These are phyloP conservation scores for Mylabris phalerata DNA, from an alignment of 1,140 invertebrate species.

Conservation along the genomic window DNA sequence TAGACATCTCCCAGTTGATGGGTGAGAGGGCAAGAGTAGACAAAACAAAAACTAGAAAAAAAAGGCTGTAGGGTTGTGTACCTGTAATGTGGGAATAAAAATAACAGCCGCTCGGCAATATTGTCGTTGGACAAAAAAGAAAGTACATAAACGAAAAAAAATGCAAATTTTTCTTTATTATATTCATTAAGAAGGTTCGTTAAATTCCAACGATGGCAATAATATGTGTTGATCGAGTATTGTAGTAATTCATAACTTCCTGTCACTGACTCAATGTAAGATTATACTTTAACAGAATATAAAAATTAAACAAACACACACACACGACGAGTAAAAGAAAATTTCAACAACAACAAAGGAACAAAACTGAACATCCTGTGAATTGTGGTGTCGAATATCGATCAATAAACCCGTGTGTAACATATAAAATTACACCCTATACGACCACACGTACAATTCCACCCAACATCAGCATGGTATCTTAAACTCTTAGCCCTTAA, in stretches of 20 bases:
- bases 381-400: slow-evolving; percentile 27
- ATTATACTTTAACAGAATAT: slow-evolving; percentile 13
- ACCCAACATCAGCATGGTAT: not conserved
- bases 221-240: not conserved
- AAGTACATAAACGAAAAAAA: no score
- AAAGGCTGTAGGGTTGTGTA: no score
- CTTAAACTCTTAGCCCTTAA: not conserved
- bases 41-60: no score
- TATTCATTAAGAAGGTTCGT: no score
- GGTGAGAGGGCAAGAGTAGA: no score
- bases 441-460: no score
- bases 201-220: no score
- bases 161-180: no score
- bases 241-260: slow-evolving; percentile 18
- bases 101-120: no score
- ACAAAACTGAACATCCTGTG: slow-evolving; percentile 26
- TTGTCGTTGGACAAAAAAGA: no score
- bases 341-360: slow-evolving; percentile 3
- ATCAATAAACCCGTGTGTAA: slow-evolving; percentile 11
- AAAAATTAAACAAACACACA: slow-evolving; percentile 9
- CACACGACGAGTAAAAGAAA: slow-evolving; percentile 9
- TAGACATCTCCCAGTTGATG: no score
- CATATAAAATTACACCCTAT: slow-evolving; percentile 8
- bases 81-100: no score
- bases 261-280: slow-evolving; percentile 18